Conservation (phyloP, 2,888 invertebrate genomes). For the Athalia rosae region DNA sequence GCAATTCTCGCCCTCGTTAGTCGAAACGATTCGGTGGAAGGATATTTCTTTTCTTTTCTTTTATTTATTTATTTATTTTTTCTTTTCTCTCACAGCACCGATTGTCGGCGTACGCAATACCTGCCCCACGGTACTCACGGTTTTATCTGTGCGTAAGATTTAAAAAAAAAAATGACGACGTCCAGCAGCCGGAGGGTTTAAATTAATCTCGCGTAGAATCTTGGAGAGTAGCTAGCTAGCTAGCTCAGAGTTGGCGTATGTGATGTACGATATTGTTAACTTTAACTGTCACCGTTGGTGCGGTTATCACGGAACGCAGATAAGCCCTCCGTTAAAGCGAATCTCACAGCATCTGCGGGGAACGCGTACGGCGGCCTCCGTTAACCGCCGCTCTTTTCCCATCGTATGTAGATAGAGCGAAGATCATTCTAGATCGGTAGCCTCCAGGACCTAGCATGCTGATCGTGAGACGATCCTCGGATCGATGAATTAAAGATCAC, state of each 20-base stretch:
- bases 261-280: constrained; percentile 43
- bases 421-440: constrained; percentile 59
- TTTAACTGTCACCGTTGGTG: constrained; percentile 32
- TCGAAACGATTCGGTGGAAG: too few relatives aligned
- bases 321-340: background rate
- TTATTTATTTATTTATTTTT: too few relatives aligned
- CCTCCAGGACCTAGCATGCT: constrained; percentile 56
- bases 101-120: too few relatives aligned
- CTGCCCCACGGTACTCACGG: too few relatives aligned
- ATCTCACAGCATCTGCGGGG: background rate
- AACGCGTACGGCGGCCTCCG: constrained; percentile 16
- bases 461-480: constrained; percentile 64
- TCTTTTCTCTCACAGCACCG: too few relatives aligned
- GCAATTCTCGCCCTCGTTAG: too few relatives aligned
- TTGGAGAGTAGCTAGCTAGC: background rate
- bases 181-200: background rate
- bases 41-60: too few relatives aligned
- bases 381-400: constrained; percentile 15
- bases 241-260: background rate
- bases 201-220: constrained; percentile 37
- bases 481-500: constrained; percentile 65
- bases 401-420: constrained; percentile 63
- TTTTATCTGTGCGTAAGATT: background rate
- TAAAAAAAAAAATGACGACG: background rate
- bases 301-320: constrained; percentile 27